Evolutionary conservation across 2,797 vertebrate species (phyloP).

Genomic region (Lacerta viridis): DNA sequence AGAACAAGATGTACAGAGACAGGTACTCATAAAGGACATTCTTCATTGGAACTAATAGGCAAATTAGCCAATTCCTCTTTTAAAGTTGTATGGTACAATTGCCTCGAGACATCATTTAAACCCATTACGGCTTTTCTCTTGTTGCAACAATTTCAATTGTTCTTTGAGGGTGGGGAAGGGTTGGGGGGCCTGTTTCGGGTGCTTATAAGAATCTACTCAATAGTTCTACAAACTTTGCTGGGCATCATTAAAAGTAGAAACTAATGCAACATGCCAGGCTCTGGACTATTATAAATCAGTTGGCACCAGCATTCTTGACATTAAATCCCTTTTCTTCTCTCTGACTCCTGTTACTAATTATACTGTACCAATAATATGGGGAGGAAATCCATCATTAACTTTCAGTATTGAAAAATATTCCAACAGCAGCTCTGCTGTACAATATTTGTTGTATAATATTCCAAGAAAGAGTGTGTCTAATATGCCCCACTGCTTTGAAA

Average conservation of each 20-base stretch:
- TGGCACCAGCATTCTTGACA: constrained; percentile 10
- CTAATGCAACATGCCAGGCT: constrained; percentile 10
- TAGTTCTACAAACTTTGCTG: background rate
- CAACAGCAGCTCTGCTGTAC: constrained; percentile 15
- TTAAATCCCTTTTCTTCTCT: constrained; percentile 9
- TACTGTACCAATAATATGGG: constrained; percentile 17
- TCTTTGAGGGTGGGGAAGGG: background rate
- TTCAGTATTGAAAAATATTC: constrained; percentile 28
- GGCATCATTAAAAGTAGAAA: constrained; percentile 15
- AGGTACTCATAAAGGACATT: constrained; percentile 40
- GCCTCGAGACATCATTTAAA: constrained; percentile 38
- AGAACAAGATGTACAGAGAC: constrained; percentile 1
- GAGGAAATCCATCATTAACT: constrained; percentile 21
- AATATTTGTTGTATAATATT: constrained; percentile 32
- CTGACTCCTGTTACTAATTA: constrained; percentile 18
- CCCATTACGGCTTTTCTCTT: background rate
- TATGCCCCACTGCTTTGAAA: background rate
- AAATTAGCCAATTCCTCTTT: constrained; percentile 28
- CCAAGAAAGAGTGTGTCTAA: background rate
- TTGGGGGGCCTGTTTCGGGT: constrained; percentile 5
- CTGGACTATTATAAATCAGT: constrained; percentile 25
- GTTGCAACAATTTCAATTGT: constrained; percentile 7
- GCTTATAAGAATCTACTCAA: constrained; percentile 9
- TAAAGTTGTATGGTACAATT: constrained; percentile 38
- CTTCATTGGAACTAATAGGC: constrained; percentile 38